Base-by-base conservation (phyloP, 1,140 invertebrate genomes). In the Lucilia cuprina region DNA sequence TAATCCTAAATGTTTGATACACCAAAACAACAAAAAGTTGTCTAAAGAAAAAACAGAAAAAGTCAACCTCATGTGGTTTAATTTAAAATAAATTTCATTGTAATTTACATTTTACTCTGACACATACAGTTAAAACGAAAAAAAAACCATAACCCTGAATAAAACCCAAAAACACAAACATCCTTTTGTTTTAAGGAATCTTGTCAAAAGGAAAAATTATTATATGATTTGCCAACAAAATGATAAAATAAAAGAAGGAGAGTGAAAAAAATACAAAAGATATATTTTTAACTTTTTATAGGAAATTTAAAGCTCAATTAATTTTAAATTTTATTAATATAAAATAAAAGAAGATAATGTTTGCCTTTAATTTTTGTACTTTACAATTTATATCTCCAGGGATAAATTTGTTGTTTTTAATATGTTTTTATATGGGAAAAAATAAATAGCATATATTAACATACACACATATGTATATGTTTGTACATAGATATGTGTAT, bases 321-420 rank as follows among this genome's bases (percentile, higher is more conserved):
- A 60, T 60, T 60, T 60, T 60, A 60, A 60, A 60, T 60, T 60
- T 60, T 60, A 17, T 60, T 60, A 60, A 60, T 60, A 60, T n/a
- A n/a, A 60, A n/a, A 60, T 0, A 17, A 60, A 60, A 41, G 41
- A 41, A 10, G 10, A 41, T 2, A 30, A 12, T 50, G 49, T 60
- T 60, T 60, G 50, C 13, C 14, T 60, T 60, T 60, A n/a, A n/a
- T 60, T 60, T 60, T 60, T 17, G 1, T 60, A n/a, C n/a, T 60
- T 60, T n/a, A 60, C 14, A 60, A 60, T 60, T 60, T 60, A 60
- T 60, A 60, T n/a, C 55, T 60, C 14, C 55, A n/a, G 55, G 55
- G 55, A 60, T 60, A 60, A 60, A 60, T 60, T 60, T 60, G 55
- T 60, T 60, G 55, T 60, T 60, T 60, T 60, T 60, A 60, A 60